Evolutionary conservation across 2,797 vertebrate genomes (phyloP), one percentile per base, ranked within the genome.

Genomic region (Phrynocephalus vlangalii): DNA sequence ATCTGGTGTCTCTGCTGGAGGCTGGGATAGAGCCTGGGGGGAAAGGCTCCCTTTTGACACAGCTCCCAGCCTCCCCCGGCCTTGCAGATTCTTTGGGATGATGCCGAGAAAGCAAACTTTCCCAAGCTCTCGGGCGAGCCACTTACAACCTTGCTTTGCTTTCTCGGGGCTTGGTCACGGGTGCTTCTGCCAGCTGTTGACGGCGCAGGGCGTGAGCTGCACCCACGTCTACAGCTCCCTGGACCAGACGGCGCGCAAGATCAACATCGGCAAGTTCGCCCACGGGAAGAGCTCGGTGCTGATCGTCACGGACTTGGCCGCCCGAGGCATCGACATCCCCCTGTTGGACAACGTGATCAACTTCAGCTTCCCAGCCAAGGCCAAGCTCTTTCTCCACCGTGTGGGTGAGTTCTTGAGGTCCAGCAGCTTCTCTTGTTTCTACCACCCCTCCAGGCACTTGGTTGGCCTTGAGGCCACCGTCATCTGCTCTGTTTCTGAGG

Each of bases 281-380:
- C 98, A 98, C 24, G 96, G 98, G 84, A 99, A 98, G 95, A 98
- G 98, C 85, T 98, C 98, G 0, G 97, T 98, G 90, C 97, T 99
- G 70, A 79, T 99, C 20, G 99, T 99, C 88, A 99, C 99, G 0
- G 99, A 99, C 7, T 97, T 99, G 83, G 99, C 99, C 0, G 99
- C 99, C 88, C 98, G 99, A 0, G 99, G 99, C 82, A 98, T 99
- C 10, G 99, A 99, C 96, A 99, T 99, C 96, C 99, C 99, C 0
- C 96, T 99, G 95, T 96, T 99, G 95, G 99, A 99, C 96, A 99
- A 98, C 0, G 98, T 99, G 95, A 97, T 99, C 95, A 99, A 99
- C 97, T 99, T 98, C 96, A 99, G 98, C 96, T 99, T 99, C 89
- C 98, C 99, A 0, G 98, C 98, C 88, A 99, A 98, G 93, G 91